phyloP scores from a whole-genome alignment of 2,113 vertebrate genomes.

The Toxotes jaculatrix region DNA sequence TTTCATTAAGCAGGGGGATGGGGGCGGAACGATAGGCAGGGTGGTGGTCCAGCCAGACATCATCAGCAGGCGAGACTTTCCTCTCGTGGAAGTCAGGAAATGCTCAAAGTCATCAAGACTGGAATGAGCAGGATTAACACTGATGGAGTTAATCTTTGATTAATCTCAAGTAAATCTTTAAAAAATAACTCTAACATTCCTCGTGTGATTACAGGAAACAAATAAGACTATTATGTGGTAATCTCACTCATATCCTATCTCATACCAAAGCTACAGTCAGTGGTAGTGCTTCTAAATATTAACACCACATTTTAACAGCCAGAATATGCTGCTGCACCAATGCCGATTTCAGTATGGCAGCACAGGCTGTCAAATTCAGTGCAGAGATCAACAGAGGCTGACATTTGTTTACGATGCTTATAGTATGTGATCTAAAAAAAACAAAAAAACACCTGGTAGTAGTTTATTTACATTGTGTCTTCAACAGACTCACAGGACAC shows the following conservation, averaged over 20 bases:
- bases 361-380: no score
- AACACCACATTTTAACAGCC: constrained; percentile 7
- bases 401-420: neutral
- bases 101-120: constrained; percentile 31
- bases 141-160: constrained; percentile 62
- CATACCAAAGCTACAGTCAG: neutral
- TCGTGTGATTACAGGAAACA: constrained; percentile 42
- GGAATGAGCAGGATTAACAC: constrained; percentile 60
- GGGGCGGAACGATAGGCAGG: constrained; percentile 25
- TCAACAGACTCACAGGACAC: neutral
- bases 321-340: neutral
- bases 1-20: constrained; percentile 66
- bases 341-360: no score
- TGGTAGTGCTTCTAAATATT: neutral
- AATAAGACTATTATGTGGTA: constrained; percentile 17
- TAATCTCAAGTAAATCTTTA: constrained; percentile 43
- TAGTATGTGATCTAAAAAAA: no score
- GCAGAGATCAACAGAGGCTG: neutral
- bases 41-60: constrained; percentile 53
- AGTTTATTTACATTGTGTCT: neutral
- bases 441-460: neutral
- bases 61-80: constrained; percentile 5
- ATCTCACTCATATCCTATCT: neutral
- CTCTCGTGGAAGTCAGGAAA: constrained; percentile 48
- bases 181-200: constrained; percentile 31